Evolutionary conservation across 53 echinoderm and acorn worm genomes (phyloP), one percentile per base, ranked within the genome.

Genomic region (Henricia sp.): DNA sequence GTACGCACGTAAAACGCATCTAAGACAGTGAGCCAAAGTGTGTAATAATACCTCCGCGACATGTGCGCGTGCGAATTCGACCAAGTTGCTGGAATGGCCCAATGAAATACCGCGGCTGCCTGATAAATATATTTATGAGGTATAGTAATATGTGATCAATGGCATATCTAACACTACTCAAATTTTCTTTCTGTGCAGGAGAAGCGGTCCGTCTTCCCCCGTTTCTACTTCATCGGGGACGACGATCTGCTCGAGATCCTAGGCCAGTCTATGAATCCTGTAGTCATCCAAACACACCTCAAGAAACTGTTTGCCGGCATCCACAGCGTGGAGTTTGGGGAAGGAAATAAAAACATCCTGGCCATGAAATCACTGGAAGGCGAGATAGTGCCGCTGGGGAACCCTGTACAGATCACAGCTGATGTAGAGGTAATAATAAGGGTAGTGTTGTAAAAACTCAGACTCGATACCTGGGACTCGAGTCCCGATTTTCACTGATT

Each of bases 241-340:
- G 99, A 99, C 37, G 99, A 99, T 29, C 92, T 99, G 6, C 70
- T 99, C 60, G 99, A 99, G 91, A 99, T 99, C 67, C 87, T 99
- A 23, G 99, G 99, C 55, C 99, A 99, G 83, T 90, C 99, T 12
- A 95, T 91, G 39, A 99, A 99, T 65, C 99, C 99, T 12, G 74
- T 86, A 6, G 99, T 99, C 30, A 99, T 99, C 56, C 99, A 95
- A 68, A 88, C 99, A 6, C 99, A 99, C 59, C 92, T 99, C 6
- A 99, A 99, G 91, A 99, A 99, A 70, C 92, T 99, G 10, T 99
- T 99, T 89, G 99, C 99, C 19, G 99, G 99, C 20, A 99, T 99
- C 64, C 99, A 99, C 71, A 94, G 94, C 54, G 99, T 99, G 16
- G 91, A 99, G 26, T 99, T 99, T 92, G 99, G 92, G 39, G 91